A percentile compares a stretch with the other conserved stretches of the same genome.
phyloP scores from a whole-genome alignment of 2,888 invertebrate genomes.

The Amphiduros pacificus region DNA sequence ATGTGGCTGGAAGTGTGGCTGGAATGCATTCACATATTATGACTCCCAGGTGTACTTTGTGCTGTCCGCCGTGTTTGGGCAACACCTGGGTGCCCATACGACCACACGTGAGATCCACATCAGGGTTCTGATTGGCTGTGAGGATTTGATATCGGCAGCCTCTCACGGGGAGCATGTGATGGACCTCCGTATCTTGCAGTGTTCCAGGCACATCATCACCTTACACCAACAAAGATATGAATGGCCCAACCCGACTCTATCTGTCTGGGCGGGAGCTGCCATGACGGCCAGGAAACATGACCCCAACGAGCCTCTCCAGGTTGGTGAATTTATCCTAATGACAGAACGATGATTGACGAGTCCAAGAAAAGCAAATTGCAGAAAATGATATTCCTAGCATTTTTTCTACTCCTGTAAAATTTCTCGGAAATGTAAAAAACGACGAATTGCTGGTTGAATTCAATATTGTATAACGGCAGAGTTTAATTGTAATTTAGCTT shows the following conservation, averaged over 20 bases:
- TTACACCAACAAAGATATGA: neutral
- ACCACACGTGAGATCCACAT: conserved; percentile 6
- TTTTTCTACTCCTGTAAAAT: too few relatives aligned
- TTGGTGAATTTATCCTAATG: too few relatives aligned
- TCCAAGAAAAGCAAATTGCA: too few relatives aligned
- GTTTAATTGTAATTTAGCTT: too few relatives aligned
- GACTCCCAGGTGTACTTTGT: conserved; percentile 15
- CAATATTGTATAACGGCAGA: too few relatives aligned
- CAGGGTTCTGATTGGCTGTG: neutral
- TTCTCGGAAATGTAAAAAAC: too few relatives aligned
- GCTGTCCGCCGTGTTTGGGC: conserved; percentile 14
- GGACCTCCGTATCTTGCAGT: neutral
- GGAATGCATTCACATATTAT: conserved; percentile 16
- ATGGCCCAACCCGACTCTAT: neutral
- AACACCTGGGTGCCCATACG: too few relatives aligned
- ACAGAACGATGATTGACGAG: too few relatives aligned
- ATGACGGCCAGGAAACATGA: neutral
- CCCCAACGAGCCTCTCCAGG: too few relatives aligned
- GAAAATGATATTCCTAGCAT: too few relatives aligned
- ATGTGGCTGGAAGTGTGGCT: conserved; percentile 23
- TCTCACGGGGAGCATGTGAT: neutral
- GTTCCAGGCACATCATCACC: neutral
- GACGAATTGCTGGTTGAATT: too few relatives aligned
- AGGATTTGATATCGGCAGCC: too few relatives aligned
- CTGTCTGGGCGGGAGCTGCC: neutral